Percentiles rank a stretch among this genome's conserved stretches.
Evolutionary conservation across 2,113 vertebrate genomes (phyloP).

Genomic region (Salvator merianae): DNA sequence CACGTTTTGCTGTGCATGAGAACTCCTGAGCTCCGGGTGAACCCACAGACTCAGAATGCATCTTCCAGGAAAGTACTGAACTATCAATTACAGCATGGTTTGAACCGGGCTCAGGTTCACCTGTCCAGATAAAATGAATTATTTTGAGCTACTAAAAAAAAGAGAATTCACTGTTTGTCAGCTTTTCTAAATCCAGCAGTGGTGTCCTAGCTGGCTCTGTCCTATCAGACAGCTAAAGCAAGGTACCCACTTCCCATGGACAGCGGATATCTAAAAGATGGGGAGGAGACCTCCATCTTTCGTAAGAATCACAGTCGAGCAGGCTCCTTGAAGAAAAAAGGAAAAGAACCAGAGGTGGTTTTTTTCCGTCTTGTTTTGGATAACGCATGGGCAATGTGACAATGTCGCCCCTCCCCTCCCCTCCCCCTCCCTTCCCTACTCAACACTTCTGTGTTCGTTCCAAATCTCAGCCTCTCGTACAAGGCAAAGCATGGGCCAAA

Average conservation of each 20-base stretch:
- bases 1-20: no score
- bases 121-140: no score
- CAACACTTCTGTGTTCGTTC: not conserved
- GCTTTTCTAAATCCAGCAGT: no score
- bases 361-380: rapidly evolving
- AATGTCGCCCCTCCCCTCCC: not conserved
- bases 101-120: no score
- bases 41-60: no score
- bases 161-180: no score
- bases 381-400: not conserved
- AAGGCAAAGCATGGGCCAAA: constrained; percentile 61
- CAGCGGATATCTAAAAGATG: not conserved
- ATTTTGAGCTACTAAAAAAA: no score
- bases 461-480: constrained; percentile 26
- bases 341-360: not conserved
- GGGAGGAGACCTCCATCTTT: not conserved
- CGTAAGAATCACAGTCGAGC: rapidly evolving
- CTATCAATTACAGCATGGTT: no score
- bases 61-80: no score
- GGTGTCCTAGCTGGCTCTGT: not conserved
- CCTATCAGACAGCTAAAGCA: not conserved
- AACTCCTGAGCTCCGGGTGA: no score
- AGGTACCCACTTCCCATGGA: not conserved
- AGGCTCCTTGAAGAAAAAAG: rapidly evolving
- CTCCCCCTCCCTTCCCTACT: not conserved